These are phyloP conservation scores for Drosophila percnosoma DNA, from an alignment of 2,888 invertebrate genomes.

Conservation along the genomic window DNA sequence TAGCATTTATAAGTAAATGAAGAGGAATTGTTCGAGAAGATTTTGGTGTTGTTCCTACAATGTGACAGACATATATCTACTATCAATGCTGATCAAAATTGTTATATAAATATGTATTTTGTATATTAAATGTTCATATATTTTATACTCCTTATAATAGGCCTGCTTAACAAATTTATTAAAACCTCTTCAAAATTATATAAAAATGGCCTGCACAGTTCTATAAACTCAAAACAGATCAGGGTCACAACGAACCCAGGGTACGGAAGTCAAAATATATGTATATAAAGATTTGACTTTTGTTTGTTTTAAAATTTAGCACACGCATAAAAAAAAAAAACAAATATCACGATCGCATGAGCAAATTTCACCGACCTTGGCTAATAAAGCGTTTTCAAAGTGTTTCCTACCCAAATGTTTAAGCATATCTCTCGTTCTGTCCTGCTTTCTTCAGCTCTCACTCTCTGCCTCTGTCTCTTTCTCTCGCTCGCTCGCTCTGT, in stretches of 20 bases:
- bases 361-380: slow-evolving; percentile 66
- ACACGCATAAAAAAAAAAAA: slow-evolving; percentile 14
- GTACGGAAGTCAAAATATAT: background rate
- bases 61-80: background rate
- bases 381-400: slow-evolving; percentile 58
- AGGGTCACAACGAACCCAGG: slow-evolving; percentile 35
- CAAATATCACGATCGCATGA: slow-evolving; percentile 12
- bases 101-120: background rate
- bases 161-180: background rate
- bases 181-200: slow-evolving; percentile 3
- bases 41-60: background rate
- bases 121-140: background rate
- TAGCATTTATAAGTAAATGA: background rate
- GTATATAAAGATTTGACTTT: background rate
- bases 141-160: background rate
- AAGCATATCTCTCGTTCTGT: background rate
- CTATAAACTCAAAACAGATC: slow-evolving; percentile 37
- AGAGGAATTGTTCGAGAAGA: background rate
- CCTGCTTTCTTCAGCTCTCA: background rate
- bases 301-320: slow-evolving; percentile 53
- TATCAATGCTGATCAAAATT: background rate
- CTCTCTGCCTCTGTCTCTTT: background rate
- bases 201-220: slow-evolving; percentile 29
- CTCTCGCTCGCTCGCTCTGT: background rate
- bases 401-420: slow-evolving; percentile 15